Base-by-base conservation (phyloP, 2,888 invertebrate genomes). In the Gortyna flavago region DNA sequence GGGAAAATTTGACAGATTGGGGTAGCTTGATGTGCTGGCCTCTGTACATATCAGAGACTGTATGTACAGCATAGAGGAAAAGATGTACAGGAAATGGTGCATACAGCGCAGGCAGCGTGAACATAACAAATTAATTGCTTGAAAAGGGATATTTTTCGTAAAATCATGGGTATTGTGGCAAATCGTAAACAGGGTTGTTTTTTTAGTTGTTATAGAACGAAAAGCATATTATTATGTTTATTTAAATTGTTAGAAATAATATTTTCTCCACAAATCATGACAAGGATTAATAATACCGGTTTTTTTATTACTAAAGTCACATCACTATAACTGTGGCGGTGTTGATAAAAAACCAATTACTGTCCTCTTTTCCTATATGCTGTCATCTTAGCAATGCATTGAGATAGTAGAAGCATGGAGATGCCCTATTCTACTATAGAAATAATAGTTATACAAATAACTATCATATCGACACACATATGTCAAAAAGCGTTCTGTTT, bases 291-390 rank as follows among this genome's bases (percentile, higher is more conserved):
- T 38, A n/a, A 11, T 38, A 70, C 18, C 44, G n/a, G 54, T 57
- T 59, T 57, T 44, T 54, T 54, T 8, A 13, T 62, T 78, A 70
- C 41, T 78, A 70, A 69, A 71, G 54, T 79, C 0, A 21, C 29
- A 41, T 70, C 32, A 62, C 44, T 48, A 35, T n/a, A 16, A 16
- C 21, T 21, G 5, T 6, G 7, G 13, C 13, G 41, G 51, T 77
- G 51, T 77, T 77, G 41, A 77, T 62, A 6, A 7, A n/a, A 69
- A 51, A 68, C 69, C 32, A 21, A 21, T n/a, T 18, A 35, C 8
- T 71, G 32, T 65, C 32, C 35, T 62, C 21, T n/a, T n/a, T n/a
- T n/a, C n/a, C n/a, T n/a, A 6, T 21, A 32, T 8, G 8, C n/a
- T 13, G 5, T n/a, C 57, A 59, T n/a, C n/a, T n/a, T n/a, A n/a